These are phyloP conservation scores for Standfussiana lucernea DNA, from an alignment of 2,888 invertebrate species.

Conservation along the genomic window DNA sequence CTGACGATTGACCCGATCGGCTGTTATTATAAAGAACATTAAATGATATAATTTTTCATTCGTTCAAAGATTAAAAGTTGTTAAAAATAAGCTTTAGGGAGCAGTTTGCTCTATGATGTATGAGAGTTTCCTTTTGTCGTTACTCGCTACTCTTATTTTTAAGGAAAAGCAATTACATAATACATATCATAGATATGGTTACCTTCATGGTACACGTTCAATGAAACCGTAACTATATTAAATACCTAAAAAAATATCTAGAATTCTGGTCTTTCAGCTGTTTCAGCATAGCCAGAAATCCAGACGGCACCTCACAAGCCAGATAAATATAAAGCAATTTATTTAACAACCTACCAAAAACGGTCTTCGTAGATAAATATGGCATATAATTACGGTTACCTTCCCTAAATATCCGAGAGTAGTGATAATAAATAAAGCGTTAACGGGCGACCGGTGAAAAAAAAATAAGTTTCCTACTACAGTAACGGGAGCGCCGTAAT, in stretches of 20 bases:
- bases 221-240: not conserved
- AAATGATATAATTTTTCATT: not conserved
- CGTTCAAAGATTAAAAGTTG: not conserved
- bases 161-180: not conserved
- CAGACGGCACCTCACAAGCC: conserved; percentile 20
- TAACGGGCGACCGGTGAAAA: conserved; percentile 82
- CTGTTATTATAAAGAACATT: no score
- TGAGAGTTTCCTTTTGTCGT: not conserved
- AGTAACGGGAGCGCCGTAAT: conserved; percentile 88
- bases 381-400: conserved; percentile 72
- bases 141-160: not conserved
- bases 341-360: conserved; percentile 59
- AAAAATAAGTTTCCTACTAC: conserved; percentile 87
- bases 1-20: no score
- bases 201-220: not conserved
- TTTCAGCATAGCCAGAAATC: conserved; percentile 16
- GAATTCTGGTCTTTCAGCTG: conserved; percentile 21
- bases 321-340: conserved; percentile 57
- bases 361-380: conserved; percentile 66
- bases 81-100: not conserved
- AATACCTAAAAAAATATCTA: not conserved
- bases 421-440: conserved; percentile 86
- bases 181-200: not conserved
- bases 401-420: conserved; percentile 79
- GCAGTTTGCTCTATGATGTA: not conserved